Base-by-base conservation (phyloP, 2,113 vertebrate species). In the Channa argus region DNA sequence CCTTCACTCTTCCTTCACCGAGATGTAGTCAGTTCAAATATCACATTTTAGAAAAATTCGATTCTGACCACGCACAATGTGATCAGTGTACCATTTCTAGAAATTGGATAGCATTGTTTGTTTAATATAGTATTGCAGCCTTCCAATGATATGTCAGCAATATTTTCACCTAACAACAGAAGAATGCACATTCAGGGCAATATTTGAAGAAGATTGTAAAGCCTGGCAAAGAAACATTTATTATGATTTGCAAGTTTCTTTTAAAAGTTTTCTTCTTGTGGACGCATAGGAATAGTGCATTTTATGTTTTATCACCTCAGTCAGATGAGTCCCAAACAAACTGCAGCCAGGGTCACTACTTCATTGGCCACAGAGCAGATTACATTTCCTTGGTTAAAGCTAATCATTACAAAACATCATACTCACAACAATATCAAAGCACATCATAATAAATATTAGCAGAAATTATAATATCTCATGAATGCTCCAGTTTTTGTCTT, bases 1-100 rank as follows among this genome's bases (percentile, higher is more conserved):
- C 71, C 73, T 79, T 74, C 79, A 61, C 71, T 89, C 83, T 87
- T 45, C 54, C 63, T 38, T 79, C 72, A 24, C 79, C 3, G 67
- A 74, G 74, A 82, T 47, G 74, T 36, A 87, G 77, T 84, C 88
- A 53, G 68, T 82, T 88, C 80, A 81, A 74, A 88, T 89, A 88
- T 81, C 83, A 46, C 60, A 67, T 88, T 81, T 80, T 67, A 66
- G 49, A 70, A 63, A 79, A 88, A 89, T 84, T 75, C 75, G 72
- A 88, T 92, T 89, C 79, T 80, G 84, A 84, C 87, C 83, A 85
- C 41, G 77, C 79, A 63, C 66, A 56, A 73, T 84, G 76, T 90
- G 91, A 91, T 90, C 87, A 88, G 60, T 83, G 90, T 85, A 77
- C 72, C 76, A 82, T 86, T 91, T 83, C 59, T 0, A 58, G 79